A percentile compares a stretch with the other conserved stretches of the same genome.
These are phyloP conservation scores for Rambutsinella grinnellia DNA, from an alignment of 2,888 invertebrate genomes.

Conservation along the genomic window DNA sequence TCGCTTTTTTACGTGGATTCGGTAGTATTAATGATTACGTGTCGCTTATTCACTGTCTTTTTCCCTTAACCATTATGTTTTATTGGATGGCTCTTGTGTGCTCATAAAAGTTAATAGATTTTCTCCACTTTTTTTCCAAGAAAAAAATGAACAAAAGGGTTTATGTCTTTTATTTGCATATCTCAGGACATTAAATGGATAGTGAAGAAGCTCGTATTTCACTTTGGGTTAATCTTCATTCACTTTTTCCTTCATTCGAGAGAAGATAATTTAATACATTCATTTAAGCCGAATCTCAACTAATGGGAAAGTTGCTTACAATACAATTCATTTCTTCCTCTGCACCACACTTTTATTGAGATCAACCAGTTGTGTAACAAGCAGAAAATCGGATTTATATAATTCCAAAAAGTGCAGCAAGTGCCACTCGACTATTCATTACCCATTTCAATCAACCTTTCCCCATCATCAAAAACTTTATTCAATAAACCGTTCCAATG, in stretches of 20 bases:
- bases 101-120: constrained; percentile 30
- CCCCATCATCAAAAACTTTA: too few relatives aligned
- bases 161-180: constrained; percentile 37
- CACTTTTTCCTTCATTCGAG: too few relatives aligned
- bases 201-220: not conserved
- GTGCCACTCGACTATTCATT: too few relatives aligned
- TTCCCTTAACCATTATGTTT: constrained; percentile 22
- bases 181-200: constrained; percentile 7
- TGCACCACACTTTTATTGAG: not conserved
- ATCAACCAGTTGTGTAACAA: constrained; percentile 41
- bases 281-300: not conserved
- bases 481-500: not conserved
- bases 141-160: constrained; percentile 16
- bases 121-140: not conserved
- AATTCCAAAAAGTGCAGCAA: not conserved
- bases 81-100: constrained; percentile 1
- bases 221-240: not conserved
- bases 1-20: not conserved
- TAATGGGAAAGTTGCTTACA: not conserved
- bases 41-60: not conserved
- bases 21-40: not conserved
- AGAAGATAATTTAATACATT: too few relatives aligned
- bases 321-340: not conserved
- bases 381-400: constrained; percentile 24
- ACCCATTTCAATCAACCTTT: too few relatives aligned